Evolutionary conservation across 2,888 invertebrate species (phyloP).

Genomic region (Sisyra nigra): DNA sequence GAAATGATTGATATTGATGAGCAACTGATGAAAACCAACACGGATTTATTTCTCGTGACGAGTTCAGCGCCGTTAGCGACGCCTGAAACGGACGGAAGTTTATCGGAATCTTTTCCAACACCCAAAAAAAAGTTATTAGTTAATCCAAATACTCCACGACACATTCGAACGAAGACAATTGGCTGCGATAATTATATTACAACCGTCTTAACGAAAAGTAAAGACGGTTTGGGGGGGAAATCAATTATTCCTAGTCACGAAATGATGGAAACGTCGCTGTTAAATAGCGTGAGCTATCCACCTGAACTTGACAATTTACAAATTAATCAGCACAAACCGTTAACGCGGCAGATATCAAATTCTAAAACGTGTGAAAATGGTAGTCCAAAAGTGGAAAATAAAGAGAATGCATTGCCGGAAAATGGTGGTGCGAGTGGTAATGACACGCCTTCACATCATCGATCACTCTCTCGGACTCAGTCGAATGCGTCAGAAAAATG

Average conservation of each 20-base stretch:
- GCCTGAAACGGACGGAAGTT: conserved; percentile 42
- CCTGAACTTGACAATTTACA: conserved; percentile 15
- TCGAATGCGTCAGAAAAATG: conserved; percentile 8
- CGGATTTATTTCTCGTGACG: conserved; percentile 20
- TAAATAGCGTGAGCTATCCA: conserved; percentile 14
- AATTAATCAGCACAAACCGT: conserved; percentile 48
- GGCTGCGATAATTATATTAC: conserved; percentile 60
- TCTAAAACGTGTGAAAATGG: neutral
- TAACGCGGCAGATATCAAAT: conserved; percentile 49
- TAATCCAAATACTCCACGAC: conserved; percentile 20
- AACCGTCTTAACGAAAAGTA: conserved; percentile 36
- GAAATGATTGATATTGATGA: conserved; percentile 76
- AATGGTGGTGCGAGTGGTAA: conserved; percentile 5
- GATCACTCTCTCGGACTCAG: conserved; percentile 1
- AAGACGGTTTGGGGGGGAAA: conserved; percentile 21
- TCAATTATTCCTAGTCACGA: conserved; percentile 4
- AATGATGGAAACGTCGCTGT: conserved; percentile 11
- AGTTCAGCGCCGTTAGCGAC: conserved; percentile 37
- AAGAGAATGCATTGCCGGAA: conserved; percentile 8
- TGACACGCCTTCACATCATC: conserved; percentile 13
- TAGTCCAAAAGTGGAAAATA: neutral
- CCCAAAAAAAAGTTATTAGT: conserved; percentile 21
- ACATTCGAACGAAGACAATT: conserved; percentile 40
- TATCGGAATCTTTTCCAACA: conserved; percentile 36
- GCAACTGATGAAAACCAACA: conserved; percentile 19